Evolutionary conservation across 2,113 vertebrate species (phyloP).

Genomic region (Sander vitreus): DNA sequence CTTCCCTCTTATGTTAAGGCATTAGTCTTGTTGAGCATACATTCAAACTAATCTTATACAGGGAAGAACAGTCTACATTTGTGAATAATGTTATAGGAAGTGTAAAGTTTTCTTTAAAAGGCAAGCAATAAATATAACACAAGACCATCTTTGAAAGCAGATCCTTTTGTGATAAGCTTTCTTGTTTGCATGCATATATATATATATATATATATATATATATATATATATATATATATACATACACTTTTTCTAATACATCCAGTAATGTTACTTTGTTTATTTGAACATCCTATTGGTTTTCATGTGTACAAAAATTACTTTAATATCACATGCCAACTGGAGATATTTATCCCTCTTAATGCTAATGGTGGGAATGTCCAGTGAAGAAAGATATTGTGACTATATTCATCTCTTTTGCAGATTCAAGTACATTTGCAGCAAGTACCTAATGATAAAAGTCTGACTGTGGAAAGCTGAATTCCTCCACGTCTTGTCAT

Average conservation of each 20-base stretch:
- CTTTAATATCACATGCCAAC: not conserved
- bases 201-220: too few species aligned
- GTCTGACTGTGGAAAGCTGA: not conserved
- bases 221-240: too few species aligned
- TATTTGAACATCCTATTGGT: not conserved
- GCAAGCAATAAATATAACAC: not conserved
- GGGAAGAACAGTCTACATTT: not conserved
- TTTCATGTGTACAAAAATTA: not conserved
- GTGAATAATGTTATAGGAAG: not conserved
- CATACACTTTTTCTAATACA: not conserved
- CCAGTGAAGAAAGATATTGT: not conserved
- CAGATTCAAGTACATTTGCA: not conserved
- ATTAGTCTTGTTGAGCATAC: not conserved
- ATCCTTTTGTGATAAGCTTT: not conserved
- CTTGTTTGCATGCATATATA: not conserved
- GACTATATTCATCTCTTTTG: not conserved
- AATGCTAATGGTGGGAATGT: not conserved
- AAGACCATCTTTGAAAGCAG: not conserved
- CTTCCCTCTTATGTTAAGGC: not conserved
- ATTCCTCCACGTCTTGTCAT: not conserved
- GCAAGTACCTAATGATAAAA: not conserved
- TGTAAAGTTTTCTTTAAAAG: not conserved
- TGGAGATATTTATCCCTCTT: not conserved
- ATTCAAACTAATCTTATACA: not conserved
- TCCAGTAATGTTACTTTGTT: not conserved